Evolutionary conservation across 2,113 vertebrate species (phyloP).

Genomic region (Pygoscelis adeliae): DNA sequence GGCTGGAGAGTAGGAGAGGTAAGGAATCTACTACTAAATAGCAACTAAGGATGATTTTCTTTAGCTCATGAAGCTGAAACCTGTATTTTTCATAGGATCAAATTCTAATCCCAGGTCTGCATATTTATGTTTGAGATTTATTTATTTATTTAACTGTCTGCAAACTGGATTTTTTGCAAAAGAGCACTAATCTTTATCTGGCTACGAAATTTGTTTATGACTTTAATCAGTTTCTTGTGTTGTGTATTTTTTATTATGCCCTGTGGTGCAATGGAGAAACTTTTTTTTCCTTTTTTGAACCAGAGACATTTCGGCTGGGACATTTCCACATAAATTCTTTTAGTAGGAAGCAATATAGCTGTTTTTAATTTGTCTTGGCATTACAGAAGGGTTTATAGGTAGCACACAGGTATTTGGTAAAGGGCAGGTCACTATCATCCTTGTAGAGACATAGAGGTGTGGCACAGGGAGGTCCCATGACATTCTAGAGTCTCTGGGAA

Average conservation of each 20-base stretch:
- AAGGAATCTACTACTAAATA: neutral
- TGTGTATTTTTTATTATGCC: neutral
- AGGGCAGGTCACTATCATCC: neutral
- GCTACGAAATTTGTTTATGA: neutral
- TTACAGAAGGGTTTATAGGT: neutral
- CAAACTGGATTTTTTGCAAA: neutral
- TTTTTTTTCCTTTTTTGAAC: neutral
- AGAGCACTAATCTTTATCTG: neutral
- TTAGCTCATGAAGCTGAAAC: neutral
- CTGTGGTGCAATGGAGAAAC: neutral
- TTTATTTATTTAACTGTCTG: neutral
- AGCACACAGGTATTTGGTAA: neutral
- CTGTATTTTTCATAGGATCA: neutral
- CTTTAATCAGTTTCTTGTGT: constrained; percentile 1
- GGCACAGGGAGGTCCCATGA: neutral
- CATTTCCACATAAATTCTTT: neutral
- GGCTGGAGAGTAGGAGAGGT: neutral
- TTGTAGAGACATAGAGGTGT: neutral
- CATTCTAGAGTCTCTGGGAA: neutral
- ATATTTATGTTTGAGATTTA: constrained; percentile 15
- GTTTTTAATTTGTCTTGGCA: neutral
- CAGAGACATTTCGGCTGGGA: neutral
- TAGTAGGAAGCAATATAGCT: neutral
- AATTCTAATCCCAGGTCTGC: neutral
- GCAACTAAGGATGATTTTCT: neutral